Conservation (phyloP, 2,113 vertebrate genomes). For the Progne subis region DNA sequence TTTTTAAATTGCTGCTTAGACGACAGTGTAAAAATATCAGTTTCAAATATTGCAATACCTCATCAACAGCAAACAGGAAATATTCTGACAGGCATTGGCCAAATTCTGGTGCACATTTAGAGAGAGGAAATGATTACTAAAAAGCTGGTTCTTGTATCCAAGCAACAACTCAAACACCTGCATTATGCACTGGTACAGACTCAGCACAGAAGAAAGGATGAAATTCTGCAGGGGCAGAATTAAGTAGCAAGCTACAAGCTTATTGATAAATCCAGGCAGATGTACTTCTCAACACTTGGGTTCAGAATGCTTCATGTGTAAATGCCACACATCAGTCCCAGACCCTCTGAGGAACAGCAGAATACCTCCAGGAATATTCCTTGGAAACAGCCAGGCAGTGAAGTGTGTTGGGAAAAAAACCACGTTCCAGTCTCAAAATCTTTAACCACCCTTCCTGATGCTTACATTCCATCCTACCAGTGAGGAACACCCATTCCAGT, state of each 20-base stretch:
- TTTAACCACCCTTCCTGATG: not conserved
- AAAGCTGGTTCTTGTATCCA: not conserved
- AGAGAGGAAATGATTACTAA: not conserved
- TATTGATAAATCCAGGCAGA: not conserved
- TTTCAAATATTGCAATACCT: not conserved
- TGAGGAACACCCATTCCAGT: not conserved
- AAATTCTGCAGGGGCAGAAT: not conserved
- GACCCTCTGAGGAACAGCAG: not conserved
- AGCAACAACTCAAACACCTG: conserved; percentile 23
- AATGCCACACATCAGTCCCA: not conserved
- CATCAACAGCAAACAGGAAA: not conserved
- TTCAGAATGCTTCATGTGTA: not conserved
- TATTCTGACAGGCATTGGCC: not conserved
- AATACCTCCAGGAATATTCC: not conserved
- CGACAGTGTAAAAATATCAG: not conserved
- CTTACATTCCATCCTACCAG: not conserved
- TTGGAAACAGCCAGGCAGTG: not conserved
- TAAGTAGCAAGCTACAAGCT: not conserved
- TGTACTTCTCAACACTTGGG: not conserved
- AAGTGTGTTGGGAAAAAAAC: not conserved
- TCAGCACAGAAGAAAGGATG: not conserved
- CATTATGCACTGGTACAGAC: not conserved
- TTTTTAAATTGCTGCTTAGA: not conserved
- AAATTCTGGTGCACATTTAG: not conserved
- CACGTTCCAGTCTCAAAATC: not conserved